These are phyloP conservation scores for Pentalonia nigronervosa DNA, from an alignment of 1,140 invertebrate species.

Conservation along the genomic window DNA sequence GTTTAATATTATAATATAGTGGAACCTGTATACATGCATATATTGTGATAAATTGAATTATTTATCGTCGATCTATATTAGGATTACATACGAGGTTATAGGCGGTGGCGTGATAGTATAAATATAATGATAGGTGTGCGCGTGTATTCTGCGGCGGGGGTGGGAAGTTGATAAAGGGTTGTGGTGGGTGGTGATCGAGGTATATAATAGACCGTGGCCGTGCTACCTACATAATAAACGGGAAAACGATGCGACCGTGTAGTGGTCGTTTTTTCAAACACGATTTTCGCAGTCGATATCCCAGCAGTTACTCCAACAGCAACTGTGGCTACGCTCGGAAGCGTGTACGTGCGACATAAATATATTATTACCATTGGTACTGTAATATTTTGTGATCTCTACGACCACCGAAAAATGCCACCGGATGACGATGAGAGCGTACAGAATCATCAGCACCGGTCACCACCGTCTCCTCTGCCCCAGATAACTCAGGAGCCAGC, in stretches of 20 bases:
- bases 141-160: background rate
- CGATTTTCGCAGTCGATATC: background rate
- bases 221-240: background rate
- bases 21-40: background rate
- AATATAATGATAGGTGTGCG: background rate
- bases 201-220: background rate
- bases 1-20: background rate
- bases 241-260: background rate
- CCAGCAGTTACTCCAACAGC: background rate
- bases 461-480: background rate
- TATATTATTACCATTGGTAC: too few relatives aligned
- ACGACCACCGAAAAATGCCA: background rate
- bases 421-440: background rate
- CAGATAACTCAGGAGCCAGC: background rate
- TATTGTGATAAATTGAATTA: conserved; percentile 21
- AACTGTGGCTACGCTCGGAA: background rate
- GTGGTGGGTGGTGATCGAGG: background rate
- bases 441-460: background rate
- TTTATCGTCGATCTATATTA: conserved; percentile 12
- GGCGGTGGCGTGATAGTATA: background rate
- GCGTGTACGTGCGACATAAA: background rate
- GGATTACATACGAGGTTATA: background rate
- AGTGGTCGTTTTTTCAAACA: background rate
- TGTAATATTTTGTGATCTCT: background rate
- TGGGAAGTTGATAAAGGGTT: background rate